Evolutionary conservation across 2,797 vertebrate genomes (phyloP).

Genomic region (Anguilla marmorata): DNA sequence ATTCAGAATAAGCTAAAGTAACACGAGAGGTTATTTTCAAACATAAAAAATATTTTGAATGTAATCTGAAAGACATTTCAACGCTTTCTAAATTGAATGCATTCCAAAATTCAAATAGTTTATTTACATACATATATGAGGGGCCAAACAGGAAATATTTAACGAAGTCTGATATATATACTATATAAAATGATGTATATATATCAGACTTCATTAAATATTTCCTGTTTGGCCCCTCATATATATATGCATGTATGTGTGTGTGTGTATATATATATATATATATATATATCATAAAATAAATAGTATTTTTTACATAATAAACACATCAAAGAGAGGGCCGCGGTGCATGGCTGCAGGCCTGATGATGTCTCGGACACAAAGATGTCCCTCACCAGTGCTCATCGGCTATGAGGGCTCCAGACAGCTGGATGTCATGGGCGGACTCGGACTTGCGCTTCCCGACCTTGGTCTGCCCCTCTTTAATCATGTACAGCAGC

Average conservation of each 20-base stretch:
- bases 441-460: conserved; percentile 72
- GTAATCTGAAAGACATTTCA: not conserved
- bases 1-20: not conserved
- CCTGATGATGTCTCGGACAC: not conserved
- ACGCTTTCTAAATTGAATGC: not conserved
- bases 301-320: not conserved
- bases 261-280: too few species aligned
- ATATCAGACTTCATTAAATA: too few species aligned
- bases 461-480: conserved; percentile 89
- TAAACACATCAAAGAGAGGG: not conserved
- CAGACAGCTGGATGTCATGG: conserved; percentile 89
- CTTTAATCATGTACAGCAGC: conserved; percentile 94
- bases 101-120: not conserved
- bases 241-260: too few species aligned
- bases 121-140: too few species aligned
- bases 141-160: too few species aligned
- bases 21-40: not conserved
- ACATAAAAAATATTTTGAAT: not conserved
- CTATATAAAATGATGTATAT: too few species aligned
- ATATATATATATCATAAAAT: too few species aligned
- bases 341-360: not conserved
- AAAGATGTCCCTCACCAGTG: conserved; percentile 81
- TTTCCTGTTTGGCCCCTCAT: too few species aligned
- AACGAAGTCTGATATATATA: too few species aligned
- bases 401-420: conserved; percentile 87